Evolutionary conservation across 2,113 vertebrate species (phyloP).

Genomic region (Eudyptes chrysolophus): DNA sequence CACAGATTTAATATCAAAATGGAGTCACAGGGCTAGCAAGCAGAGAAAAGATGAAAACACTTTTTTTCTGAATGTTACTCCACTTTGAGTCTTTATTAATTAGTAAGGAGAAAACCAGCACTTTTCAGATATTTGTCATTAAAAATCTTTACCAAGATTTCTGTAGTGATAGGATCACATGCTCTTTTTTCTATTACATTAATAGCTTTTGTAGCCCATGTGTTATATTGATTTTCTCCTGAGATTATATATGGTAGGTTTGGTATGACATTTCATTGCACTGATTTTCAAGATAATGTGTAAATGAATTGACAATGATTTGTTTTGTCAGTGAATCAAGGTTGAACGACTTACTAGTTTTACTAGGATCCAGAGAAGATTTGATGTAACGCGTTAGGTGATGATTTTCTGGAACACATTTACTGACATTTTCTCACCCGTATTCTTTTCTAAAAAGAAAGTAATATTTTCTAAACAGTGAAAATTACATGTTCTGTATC

Average conservation of each 20-base stretch:
- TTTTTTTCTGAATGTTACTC: not conserved
- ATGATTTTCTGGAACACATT: not conserved
- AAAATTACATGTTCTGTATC: not conserved
- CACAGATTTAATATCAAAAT: not conserved
- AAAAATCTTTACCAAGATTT: not conserved
- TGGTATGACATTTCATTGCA: not conserved
- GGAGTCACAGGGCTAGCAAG: not conserved
- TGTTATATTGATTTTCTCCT: not conserved
- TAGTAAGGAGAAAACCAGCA: not conserved
- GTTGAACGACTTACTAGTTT: not conserved
- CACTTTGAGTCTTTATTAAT: not conserved
- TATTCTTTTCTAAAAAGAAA: not conserved
- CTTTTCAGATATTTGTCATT: not conserved
- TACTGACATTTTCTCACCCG: not conserved
- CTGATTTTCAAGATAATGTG: not conserved
- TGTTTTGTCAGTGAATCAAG: not conserved
- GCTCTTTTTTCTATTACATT: not conserved
- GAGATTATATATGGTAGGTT: not conserved
- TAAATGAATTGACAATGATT: not conserved
- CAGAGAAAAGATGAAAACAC: not conserved
- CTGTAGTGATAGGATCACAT: not conserved
- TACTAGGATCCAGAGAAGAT: not conserved
- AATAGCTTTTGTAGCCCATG: not conserved
- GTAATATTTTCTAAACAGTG: not conserved
- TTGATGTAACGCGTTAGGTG: not conserved